Conservation (phyloP, 2,888 invertebrate species). For the Protophormia terraenovae region DNA sequence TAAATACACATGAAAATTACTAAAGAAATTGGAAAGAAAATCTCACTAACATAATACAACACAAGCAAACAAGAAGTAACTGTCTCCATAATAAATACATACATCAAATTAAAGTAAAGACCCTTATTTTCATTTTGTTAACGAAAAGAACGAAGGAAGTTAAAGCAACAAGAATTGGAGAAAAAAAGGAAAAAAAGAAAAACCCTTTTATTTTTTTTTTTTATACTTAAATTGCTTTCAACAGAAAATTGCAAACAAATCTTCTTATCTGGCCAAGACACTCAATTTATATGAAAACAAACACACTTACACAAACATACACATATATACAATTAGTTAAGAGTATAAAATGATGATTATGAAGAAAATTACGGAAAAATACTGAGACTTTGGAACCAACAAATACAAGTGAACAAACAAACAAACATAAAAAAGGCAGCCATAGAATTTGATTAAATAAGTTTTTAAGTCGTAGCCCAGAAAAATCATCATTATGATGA, state of each 20-base stretch:
- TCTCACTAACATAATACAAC: not conserved
- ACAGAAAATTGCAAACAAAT: slow-evolving; percentile 40
- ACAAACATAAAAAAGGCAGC: not conserved
- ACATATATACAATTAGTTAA: not conserved
- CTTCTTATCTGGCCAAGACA: slow-evolving; percentile 57
- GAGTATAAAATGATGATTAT: slow-evolving; percentile 39
- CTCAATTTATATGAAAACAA: slow-evolving; percentile 8
- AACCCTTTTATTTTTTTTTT: not conserved
- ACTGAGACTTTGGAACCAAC: slow-evolving; percentile 2
- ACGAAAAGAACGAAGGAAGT: not conserved
- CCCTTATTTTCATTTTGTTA: slow-evolving; percentile 20
- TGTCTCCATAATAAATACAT: not conserved
- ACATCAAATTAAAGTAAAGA: slow-evolving; percentile 32
- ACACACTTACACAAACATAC: not conserved
- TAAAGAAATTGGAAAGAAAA: slow-evolving; percentile 13
- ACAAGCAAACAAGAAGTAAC: not conserved
- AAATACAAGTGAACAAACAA: not conserved
- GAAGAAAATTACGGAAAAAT: slow-evolving; percentile 33
- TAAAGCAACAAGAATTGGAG: no score
- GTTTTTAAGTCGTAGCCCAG: slow-evolving; percentile 11
- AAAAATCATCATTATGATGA: slow-evolving; percentile 3
- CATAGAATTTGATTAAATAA: slow-evolving; percentile 50
- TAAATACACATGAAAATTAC: not conserved
- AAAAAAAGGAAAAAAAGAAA: not conserved
- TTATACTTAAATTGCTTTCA: not conserved